Evolutionary conservation across 2,888 invertebrate genomes (phyloP).

Genomic region (Acleris literana): DNA sequence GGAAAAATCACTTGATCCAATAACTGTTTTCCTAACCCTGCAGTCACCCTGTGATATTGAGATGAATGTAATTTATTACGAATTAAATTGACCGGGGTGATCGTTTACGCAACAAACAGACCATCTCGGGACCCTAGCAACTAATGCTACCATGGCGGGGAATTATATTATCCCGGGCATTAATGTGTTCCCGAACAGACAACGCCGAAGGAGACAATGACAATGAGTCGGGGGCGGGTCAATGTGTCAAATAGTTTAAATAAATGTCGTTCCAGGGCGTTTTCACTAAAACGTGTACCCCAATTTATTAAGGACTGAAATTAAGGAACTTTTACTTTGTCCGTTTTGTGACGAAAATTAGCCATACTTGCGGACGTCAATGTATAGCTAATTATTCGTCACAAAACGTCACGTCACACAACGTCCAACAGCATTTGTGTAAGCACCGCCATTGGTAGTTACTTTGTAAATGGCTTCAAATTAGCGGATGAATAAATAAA

Average conservation of each 20-base stretch:
- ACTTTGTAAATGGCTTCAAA: neutral
- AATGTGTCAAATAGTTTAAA: slow-evolving; percentile 6
- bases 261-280: slow-evolving; percentile 22
- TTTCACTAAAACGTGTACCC: no score
- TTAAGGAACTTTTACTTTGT: no score
- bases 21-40: slow-evolving; percentile 3
- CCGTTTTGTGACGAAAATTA: no score
- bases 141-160: slow-evolving; percentile 56
- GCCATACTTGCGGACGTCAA: no score
- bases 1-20: no score
- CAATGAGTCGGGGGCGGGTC: slow-evolving; percentile 23
- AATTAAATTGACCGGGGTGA: slow-evolving; percentile 70
- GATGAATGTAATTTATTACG: slow-evolving; percentile 69
- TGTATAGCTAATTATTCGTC: no score
- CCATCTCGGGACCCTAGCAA: slow-evolving; percentile 60
- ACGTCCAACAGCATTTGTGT: slow-evolving; percentile 3
- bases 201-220: slow-evolving; percentile 24
- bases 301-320: no score
- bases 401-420: no score
- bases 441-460: no score
- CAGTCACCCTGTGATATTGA: slow-evolving; percentile 55
- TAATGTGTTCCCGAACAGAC: slow-evolving; percentile 34
- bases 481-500: neutral
- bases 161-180: slow-evolving; percentile 64
- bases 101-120: slow-evolving; percentile 73